Evolutionary conservation across 2,113 vertebrate genomes (phyloP), one percentile per base, ranked within the genome.

Genomic region (Hemibagrus wyckioides): DNA sequence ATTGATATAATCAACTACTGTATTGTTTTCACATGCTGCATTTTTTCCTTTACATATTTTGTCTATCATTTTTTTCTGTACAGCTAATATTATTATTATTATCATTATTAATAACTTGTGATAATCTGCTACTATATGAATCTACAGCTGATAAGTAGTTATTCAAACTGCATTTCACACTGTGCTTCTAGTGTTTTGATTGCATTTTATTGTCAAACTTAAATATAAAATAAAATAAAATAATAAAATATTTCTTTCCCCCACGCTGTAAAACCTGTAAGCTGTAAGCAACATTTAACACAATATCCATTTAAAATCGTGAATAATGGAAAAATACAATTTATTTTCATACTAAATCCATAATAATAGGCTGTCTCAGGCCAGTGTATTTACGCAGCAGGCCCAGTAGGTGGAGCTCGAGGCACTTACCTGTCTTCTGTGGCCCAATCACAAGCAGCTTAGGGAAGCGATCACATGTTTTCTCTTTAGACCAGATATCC

Each of bases 401-500:
- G 7, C 82, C 88, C 92, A 91, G 87, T 81, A 91, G 90, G 88
- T 82, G 92, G 90, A 57, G 89, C 84, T 90, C 84, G 86, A 89
- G 90, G 6, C 67, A 79, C 92, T 93, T 92, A 97, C 98, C 98
- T 93, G 98, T 99, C 93, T 99, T 99, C 93, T 99, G 98, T 91
- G 98, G 98, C 50, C 98, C 98, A 0, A 99, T 97, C 93, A 99
- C 97, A 2, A 99, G 97, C 81, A 99, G 96, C 93, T 98, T 99
- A 21, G 98, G 98, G 92, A 99, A 99, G 80, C 97, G 96, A 91
- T 99, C 98, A 93, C 98, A 99, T 0, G 97, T 99, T 95, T 99
- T 99, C 94, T 99, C 98, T 94, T 99, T 99, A 87, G 98, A 99
- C 98, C 98, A 99, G 92, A 99, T 99, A 93, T 99, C 98, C 93